Conservation (phyloP, 2,888 invertebrate species). For the Automeris io region DNA sequence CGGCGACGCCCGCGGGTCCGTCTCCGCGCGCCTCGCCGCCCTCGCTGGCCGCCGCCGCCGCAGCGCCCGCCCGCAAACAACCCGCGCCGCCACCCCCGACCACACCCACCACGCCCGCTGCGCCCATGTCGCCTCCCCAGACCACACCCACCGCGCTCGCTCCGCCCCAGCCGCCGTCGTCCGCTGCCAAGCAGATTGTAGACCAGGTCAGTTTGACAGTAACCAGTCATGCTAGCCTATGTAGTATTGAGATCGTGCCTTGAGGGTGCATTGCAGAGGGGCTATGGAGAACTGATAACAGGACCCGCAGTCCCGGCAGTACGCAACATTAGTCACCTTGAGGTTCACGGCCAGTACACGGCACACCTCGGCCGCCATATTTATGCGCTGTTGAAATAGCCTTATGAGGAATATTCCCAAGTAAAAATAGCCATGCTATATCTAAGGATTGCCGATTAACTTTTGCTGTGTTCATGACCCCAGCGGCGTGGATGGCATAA, state of each 20-base stretch:
- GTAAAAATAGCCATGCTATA: too few species aligned
- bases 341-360: too few species aligned
- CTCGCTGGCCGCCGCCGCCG: slow-evolving; percentile 12
- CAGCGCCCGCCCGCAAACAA: slow-evolving; percentile 26
- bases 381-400: too few species aligned
- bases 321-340: too few species aligned
- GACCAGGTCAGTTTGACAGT: slow-evolving; percentile 41
- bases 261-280: too few species aligned
- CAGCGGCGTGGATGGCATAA: too few species aligned
- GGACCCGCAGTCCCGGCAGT: too few species aligned
- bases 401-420: too few species aligned
- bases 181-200: slow-evolving; percentile 40
- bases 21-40: slow-evolving; percentile 23
- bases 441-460: too few species aligned
- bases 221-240: background rate
- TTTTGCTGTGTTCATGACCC: too few species aligned
- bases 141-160: slow-evolving; percentile 11
- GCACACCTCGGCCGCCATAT: too few species aligned
- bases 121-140: slow-evolving; percentile 6
- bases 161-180: slow-evolving; percentile 20
- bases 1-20: slow-evolving; percentile 24
- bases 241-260: background rate
- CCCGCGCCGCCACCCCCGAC: slow-evolving; percentile 82
- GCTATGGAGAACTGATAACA: too few species aligned
- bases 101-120: slow-evolving; percentile 20